These are phyloP conservation scores for Gallinago paraguaiae DNA, from an alignment of 2,113 vertebrate genomes.

Conservation along the genomic window DNA sequence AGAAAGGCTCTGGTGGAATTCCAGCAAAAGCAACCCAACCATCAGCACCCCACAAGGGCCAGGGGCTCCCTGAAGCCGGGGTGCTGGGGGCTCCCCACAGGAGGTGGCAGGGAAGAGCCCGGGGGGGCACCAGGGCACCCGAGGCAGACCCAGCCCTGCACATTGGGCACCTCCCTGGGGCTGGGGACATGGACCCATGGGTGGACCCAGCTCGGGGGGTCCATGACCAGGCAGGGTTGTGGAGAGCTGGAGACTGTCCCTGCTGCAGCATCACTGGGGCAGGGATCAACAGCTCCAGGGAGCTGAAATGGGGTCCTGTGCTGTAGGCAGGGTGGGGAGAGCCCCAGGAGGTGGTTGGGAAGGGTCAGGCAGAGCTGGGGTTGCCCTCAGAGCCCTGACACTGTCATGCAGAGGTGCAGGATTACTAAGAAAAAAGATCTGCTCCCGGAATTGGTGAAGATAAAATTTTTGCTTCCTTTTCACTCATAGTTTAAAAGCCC, in stretches of 20 bases:
- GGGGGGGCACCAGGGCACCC: accelerated
- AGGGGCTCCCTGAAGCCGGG: too few species aligned
- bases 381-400: neutral
- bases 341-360: neutral
- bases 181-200: neutral
- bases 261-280: neutral
- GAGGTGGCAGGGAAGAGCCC: neutral
- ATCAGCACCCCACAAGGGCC: accelerated
- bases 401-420: neutral
- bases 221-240: neutral
- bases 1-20: neutral
- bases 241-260: neutral
- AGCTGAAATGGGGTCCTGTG: neutral
- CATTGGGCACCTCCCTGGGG: neutral
- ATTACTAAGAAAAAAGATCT: neutral
- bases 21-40: neutral
- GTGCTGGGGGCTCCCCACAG: neutral
- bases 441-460: neutral
- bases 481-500: neutral
- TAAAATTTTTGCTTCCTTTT: neutral
- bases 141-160: neutral
- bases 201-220: too few species aligned
- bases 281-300: neutral
- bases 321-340: neutral
- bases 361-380: neutral